These are phyloP conservation scores for Ornithoptera priamus DNA, from an alignment of 2,888 invertebrate genomes.

Conservation along the genomic window DNA sequence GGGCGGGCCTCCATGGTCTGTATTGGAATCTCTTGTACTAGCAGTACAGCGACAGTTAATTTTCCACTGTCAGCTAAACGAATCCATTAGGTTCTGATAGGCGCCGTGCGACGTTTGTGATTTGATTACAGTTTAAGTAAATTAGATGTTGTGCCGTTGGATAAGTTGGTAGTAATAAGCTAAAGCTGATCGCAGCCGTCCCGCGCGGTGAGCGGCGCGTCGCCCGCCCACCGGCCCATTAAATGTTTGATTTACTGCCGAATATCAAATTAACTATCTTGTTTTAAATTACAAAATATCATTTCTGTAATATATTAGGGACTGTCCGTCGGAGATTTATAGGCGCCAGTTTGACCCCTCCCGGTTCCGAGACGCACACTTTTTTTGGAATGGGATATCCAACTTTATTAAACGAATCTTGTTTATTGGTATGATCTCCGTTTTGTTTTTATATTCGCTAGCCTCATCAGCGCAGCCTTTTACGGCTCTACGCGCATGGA, in stretches of 20 bases:
- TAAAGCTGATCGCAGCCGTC: conserved; percentile 20
- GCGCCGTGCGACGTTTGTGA: conserved; percentile 11
- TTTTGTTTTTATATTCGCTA: conserved; percentile 8
- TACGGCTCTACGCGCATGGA: not conserved
- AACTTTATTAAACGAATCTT: conserved; percentile 19
- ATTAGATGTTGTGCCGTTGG: conserved; percentile 10
- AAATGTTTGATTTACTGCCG: conserved; percentile 52
- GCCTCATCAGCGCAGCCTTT: conserved; percentile 4
- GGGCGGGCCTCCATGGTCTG: too few species aligned
- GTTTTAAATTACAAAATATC: conserved; percentile 64
- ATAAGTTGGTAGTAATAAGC: conserved; percentile 27
- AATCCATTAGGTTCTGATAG: conserved; percentile 1
- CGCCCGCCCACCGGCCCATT: conserved; percentile 44
- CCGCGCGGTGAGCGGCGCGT: conserved; percentile 8
- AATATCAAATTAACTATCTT: conserved; percentile 56
- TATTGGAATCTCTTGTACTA: too few species aligned
- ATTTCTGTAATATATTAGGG: conserved; percentile 50
- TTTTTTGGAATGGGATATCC: conserved; percentile 21
- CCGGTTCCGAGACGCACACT: conserved; percentile 26
- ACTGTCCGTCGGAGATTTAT: conserved; percentile 52
- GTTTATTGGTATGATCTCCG: conserved; percentile 8
- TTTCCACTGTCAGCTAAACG: conserved; percentile 1
- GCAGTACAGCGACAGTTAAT: too few species aligned
- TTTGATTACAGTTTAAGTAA: conserved; percentile 7
- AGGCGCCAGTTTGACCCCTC: conserved; percentile 37